Conservation (phyloP, 2,113 vertebrate genomes). For the Hydropotes inermis region DNA sequence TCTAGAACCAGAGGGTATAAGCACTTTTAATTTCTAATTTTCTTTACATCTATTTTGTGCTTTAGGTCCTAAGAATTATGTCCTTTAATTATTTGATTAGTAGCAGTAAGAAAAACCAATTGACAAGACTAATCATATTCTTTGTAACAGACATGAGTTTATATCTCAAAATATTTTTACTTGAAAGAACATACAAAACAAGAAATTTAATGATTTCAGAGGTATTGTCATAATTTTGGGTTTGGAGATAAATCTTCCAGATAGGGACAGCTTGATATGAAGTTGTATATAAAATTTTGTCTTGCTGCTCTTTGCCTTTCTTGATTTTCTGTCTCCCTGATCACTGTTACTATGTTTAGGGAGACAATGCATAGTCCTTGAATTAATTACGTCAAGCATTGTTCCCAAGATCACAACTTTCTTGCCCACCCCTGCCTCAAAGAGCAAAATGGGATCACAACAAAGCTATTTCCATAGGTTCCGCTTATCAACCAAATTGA, state of each 20-base stretch:
- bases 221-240: background rate
- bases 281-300: background rate
- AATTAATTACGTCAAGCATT: background rate
- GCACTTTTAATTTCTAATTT: slow-evolving; percentile 34
- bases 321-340: background rate
- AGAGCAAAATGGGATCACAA: background rate
- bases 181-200: background rate
- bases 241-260: slow-evolving; percentile 28
- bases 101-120: background rate
- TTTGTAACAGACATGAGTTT: background rate
- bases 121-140: background rate
- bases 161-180: slow-evolving; percentile 38
- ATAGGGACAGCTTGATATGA: background rate
- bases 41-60: background rate
- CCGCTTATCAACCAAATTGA: background rate
- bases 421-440: background rate
- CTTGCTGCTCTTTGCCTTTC: background rate
- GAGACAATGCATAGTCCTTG: background rate
- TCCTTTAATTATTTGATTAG: slow-evolving; percentile 21
- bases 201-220: slow-evolving; percentile 6
- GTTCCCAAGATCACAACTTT: background rate
- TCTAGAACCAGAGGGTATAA: background rate
- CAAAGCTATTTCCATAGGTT: background rate
- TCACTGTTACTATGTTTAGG: background rate
- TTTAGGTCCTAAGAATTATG: slow-evolving; percentile 4